Evolutionary conservation across 2,888 invertebrate genomes (phyloP).

Genomic region (Atherix ibis): DNA sequence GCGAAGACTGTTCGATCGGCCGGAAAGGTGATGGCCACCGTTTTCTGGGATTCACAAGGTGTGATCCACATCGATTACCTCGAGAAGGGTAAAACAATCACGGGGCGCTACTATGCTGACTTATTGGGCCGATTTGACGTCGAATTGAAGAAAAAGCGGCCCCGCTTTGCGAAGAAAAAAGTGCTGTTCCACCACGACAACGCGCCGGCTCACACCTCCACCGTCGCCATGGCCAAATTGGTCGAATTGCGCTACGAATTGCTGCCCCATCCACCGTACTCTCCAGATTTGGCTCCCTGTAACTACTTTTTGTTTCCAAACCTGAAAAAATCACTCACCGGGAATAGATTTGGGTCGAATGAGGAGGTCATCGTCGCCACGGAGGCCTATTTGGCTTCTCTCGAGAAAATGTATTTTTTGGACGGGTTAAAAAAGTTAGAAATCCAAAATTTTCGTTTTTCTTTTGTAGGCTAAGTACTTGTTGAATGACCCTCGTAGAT

Average conservation of each 20-base stretch:
- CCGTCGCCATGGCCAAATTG: not conserved
- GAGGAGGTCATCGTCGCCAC: not conserved
- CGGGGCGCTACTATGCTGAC: constrained; percentile 1
- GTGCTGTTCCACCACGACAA: not conserved
- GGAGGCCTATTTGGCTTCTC: not conserved
- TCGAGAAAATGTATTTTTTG: not conserved
- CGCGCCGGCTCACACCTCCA: not conserved
- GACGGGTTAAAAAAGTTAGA: not conserved
- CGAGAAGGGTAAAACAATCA: constrained; percentile 6
- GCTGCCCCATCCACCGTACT: not conserved
- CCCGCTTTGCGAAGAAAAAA: not conserved
- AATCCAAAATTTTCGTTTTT: not conserved
- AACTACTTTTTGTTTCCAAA: not conserved
- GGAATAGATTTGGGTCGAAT: not conserved
- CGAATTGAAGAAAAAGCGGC: not conserved
- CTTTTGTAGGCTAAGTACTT: not conserved
- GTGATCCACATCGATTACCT: constrained; percentile 5
- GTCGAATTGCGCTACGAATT: not conserved
- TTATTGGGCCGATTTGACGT: not conserved
- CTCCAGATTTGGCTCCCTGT: not conserved
- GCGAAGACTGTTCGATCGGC: constrained; percentile 6
- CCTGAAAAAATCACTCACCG: not conserved
- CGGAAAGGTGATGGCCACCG: constrained; percentile 6
- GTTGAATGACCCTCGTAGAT: not conserved
- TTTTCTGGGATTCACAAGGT: constrained; percentile 6